Base-by-base conservation (phyloP, 2,797 vertebrate species). In the Numenius phaeopus region DNA sequence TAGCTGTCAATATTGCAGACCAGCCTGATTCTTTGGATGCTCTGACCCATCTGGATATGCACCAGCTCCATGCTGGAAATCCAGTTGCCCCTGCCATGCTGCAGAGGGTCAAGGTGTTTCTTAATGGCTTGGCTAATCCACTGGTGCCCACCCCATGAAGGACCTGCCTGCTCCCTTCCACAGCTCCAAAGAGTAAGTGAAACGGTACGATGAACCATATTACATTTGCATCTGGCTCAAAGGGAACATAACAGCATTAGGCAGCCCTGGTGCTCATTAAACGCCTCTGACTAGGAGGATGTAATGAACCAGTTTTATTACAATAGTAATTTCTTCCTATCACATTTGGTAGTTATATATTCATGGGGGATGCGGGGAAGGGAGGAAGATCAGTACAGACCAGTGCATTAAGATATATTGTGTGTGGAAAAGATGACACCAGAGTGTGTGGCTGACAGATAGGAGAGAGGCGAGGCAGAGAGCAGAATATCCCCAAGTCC, bases 231-330 rank as follows among this genome's bases (percentile, higher is more conserved):
- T 97, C 95, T 96, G 93, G 87, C 97, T 97, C 87, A 11, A 80
- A 87, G 91, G 88, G 90, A 94, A 90, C 92, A 89, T 54, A 40
- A 49, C 66, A 64, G 96, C 94, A 27, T 90, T 52, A 73, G 87
- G 96, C 95, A 96, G 91, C 80, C 79, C 87, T 21, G 11, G 57
- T 75, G 96, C 97, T 97, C 97, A 90, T 98, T 97, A 97, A 97
- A 94, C 5, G 42, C 84, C 84, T 95, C 96, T 72, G 85, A 50
- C 91, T 95, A 93, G 91, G 91, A 87, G 96, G 90, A 69, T 85
- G 97, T 92, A 97, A 98, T 91, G 96, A 97, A 94, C 95, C 49
- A 5, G 29, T 96, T 97, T 98, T 96, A 97, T 97, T 97, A 84
- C 89, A 96, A 47, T 65, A 71, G 70, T 96, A 84, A 96, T 96